phyloP scores from a whole-genome alignment of 2,797 vertebrate genomes.

The Anguilla pacifica region DNA sequence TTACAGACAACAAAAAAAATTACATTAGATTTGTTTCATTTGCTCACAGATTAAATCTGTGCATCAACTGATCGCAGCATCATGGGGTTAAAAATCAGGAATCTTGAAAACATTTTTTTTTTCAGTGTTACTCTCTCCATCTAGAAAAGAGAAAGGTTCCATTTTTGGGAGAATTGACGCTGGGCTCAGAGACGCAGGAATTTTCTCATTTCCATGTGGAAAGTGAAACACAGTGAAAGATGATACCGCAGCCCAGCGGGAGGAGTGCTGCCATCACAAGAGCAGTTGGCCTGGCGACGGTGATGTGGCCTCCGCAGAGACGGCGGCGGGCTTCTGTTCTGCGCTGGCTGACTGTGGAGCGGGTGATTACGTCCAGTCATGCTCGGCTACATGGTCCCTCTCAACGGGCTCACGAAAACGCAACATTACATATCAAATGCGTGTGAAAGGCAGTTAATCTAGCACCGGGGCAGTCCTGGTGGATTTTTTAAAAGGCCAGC shows the following conservation, averaged over 20 bases:
- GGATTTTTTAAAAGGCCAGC: neutral
- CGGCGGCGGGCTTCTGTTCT: neutral
- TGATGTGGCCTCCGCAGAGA: slow-evolving; percentile 15
- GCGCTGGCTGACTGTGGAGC: neutral
- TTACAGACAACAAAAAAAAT: neutral
- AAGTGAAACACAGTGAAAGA: slow-evolving; percentile 40
- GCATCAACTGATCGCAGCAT: neutral
- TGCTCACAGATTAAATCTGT: neutral
- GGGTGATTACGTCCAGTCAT: slow-evolving; percentile 3
- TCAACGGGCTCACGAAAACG: neutral
- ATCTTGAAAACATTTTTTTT: neutral
- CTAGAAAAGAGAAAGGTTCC: neutral
- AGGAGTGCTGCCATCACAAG: slow-evolving; percentile 29
- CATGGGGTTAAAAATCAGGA: neutral
- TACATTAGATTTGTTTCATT: neutral
- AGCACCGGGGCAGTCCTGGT: too few relatives aligned
- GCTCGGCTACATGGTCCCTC: neutral
- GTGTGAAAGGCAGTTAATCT: neutral
- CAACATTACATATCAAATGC: slow-evolving; percentile 22
- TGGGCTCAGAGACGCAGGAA: slow-evolving; percentile 25
- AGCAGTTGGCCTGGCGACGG: neutral
- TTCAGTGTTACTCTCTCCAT: neutral
- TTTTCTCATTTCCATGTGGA: slow-evolving; percentile 38
- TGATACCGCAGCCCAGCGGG: slow-evolving; percentile 16
- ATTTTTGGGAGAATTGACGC: slow-evolving; percentile 24